phyloP scores from a whole-genome alignment of 2,888 invertebrate species.

The Apodemia hepburni region DNA sequence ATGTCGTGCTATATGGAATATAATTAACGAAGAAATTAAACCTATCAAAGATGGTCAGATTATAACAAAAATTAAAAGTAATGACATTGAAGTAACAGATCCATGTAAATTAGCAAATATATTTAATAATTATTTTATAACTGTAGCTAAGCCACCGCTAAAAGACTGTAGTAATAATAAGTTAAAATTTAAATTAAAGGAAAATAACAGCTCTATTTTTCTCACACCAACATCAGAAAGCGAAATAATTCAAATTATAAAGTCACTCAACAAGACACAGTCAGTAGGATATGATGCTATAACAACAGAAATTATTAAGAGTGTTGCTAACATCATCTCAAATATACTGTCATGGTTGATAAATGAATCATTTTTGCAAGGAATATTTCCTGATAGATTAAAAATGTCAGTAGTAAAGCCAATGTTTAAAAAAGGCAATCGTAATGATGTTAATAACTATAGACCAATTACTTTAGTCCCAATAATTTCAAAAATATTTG shows the following conservation, averaged over 20 bases:
- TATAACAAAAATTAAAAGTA: too few relatives aligned
- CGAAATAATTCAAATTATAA: not conserved
- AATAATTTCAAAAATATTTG: too few relatives aligned
- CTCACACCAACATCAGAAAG: not conserved
- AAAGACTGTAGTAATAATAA: not conserved
- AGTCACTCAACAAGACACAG: not conserved
- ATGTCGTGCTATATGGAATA: not conserved
- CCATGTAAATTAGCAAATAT: not conserved
- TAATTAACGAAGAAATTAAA: not conserved
- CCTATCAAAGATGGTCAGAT: too few relatives aligned
- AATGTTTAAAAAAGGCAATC: not conserved
- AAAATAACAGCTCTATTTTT: not conserved
- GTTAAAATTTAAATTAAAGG: too few relatives aligned
- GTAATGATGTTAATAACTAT: too few relatives aligned
- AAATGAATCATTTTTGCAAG: not conserved
- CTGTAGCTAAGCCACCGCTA: not conserved
- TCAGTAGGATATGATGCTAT: too few relatives aligned
- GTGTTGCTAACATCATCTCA: not conserved
- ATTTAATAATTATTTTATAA: not conserved
- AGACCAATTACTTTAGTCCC: too few relatives aligned
- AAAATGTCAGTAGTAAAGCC: not conserved
- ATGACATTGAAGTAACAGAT: not conserved
- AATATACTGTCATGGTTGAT: not conserved
- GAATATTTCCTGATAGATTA: not conserved
- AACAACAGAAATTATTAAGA: not conserved